Evolutionary conservation across 2,113 vertebrate genomes (phyloP), one percentile per base, ranked within the genome.

Genomic region (Turnix velox): DNA sequence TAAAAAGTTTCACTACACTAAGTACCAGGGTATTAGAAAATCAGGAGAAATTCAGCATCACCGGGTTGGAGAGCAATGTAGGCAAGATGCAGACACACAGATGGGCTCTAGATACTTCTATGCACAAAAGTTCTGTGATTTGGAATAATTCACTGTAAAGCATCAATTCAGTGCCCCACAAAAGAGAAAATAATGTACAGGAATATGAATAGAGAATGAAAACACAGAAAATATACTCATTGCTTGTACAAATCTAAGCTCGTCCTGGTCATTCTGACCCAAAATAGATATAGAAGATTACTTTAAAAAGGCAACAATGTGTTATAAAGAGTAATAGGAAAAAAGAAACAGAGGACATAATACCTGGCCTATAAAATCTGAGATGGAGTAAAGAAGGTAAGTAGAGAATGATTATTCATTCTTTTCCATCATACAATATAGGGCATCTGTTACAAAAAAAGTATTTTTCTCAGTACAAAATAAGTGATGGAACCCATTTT

Each of bases 171-270:
- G 24, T 48, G 48, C 45, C 58, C 40, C 68, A 88, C 55, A 92
- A 78, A 92, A 91, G 57, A 73, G 37, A 92, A 93, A 91, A 89
- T 67, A 93, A 85, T 61, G n/a, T 68, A 73, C 51, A 59, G 59
- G 67, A 72, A 57, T 28, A 82, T 15, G 31, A 78, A 45, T 4
- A 84, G 15, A 79, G 74, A 65, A 75, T 18, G n/a, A 84, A 94
- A 93, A 91, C 19, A 35, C 48, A 81, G 68, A 71, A 92, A 89
- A 75, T 74, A 84, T 62, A 80, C 48, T 90, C 14, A 28, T 63
- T 55, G 11, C 39, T 39, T 7, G 0, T 30, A 58, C 62, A 92
- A 88, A 88, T 54, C 59, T n/a, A 7, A 6, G 3, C 27, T 51
- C 67, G 55, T 55, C 91, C 83, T 84, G 87, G 80, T 93, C 73